Percentiles rank a stretch among this genome's conserved stretches.
Evolutionary conservation across 1,140 invertebrate genomes (phyloP).

Genomic region (Mizuhopecten yessoensis): DNA sequence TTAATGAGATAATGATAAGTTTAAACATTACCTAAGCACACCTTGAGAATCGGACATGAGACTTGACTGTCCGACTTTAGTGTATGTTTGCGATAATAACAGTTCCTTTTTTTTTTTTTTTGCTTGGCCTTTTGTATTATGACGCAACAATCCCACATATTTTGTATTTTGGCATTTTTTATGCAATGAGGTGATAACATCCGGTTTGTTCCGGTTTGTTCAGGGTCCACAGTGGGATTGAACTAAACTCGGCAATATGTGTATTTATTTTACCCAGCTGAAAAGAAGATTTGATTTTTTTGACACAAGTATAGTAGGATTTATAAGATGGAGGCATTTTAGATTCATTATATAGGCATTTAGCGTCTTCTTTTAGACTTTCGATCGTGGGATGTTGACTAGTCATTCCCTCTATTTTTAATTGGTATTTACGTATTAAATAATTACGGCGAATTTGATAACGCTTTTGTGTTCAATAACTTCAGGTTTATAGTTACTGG

Average conservation of each 20-base stretch:
- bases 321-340: background rate
- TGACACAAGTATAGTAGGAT: background rate
- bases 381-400: background rate
- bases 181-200: background rate
- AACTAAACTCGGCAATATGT: background rate
- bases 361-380: background rate
- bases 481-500: no score
- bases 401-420: background rate
- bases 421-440: background rate
- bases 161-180: no score
- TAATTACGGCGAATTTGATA: background rate
- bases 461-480: no score
- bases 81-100: no score
- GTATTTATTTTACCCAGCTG: background rate
- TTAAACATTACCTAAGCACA: no score
- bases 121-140: no score
- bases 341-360: background rate
- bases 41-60: no score
- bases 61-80: no score
- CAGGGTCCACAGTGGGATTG: constrained; percentile 4
- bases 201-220: background rate
- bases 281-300: background rate
- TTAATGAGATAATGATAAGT: no score
- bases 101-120: no score
- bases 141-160: no score